Base-by-base conservation (phyloP, 1,140 invertebrate genomes). In the Ectropis grisescens region DNA sequence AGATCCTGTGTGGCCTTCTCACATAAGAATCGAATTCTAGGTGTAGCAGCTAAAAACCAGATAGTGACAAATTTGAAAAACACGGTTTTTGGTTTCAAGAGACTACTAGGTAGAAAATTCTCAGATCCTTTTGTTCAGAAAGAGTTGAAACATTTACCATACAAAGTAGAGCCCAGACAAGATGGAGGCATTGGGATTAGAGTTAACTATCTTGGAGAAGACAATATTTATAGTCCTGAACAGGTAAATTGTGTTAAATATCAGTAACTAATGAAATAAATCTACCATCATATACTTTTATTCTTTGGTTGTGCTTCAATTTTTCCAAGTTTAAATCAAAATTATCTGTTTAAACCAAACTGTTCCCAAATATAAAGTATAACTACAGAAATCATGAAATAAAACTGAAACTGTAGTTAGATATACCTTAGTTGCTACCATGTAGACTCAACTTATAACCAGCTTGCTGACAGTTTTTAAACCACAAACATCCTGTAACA, bases 51-150 rank as follows among this genome's bases (percentile, higher is more conserved):
- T 13, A 98, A 98, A 76, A 98, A 98, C 70, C 96, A 98, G 70
- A 90, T 93, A 82, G 91, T 98, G 8, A 98, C 95, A 47, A 99
- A 99, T 70, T 91, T 98, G 86, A 97, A 95, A 74, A 99, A 98
- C 70, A 99, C 98, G 36, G 87, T 99, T 32, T 91, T 91, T 84
- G 92, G 92, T 31, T 97, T 99, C 66, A 99, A 98, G 83, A 87
- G 94, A 59, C 82, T 99, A 13, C 76, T 99, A 47, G 98, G 96
- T 25, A 84, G 93, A 51, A 90, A 91, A 64, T 95, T 88, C 67
- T 87, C 90, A 55, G 97, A 99, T 84, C 93, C 93, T 8, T 84
- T 90, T 55, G 91, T 95, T 27, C 89, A 96, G 61, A 84, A 87
- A 47, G 95, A 97, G 78, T 60, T 94, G 2, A 84, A 87, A 54